These are phyloP conservation scores for Lottia gigantea DNA, from an alignment of 2,888 invertebrate species.

Conservation along the genomic window DNA sequence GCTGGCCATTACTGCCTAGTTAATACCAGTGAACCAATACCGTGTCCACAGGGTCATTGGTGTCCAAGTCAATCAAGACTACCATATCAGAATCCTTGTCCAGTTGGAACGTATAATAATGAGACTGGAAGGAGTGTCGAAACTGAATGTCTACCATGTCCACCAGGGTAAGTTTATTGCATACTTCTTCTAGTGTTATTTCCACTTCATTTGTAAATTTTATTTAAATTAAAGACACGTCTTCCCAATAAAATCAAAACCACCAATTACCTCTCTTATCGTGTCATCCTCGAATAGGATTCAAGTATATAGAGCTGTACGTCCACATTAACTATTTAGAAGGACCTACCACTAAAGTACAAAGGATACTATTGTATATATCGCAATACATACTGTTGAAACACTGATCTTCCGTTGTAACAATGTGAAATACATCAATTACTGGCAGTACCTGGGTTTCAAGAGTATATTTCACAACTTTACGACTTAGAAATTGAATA, in stretches of 20 bases:
- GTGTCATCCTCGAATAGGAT: too few species aligned
- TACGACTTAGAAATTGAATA: too few species aligned
- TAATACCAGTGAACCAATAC: conserved; percentile 55
- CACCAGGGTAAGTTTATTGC: conserved; percentile 52
- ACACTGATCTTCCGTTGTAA: too few species aligned
- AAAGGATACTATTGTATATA: too few species aligned
- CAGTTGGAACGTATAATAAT: conserved; percentile 61
- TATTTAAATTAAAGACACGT: neutral
- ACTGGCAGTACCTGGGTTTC: too few species aligned
- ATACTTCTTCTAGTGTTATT: neutral
- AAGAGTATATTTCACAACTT: too few species aligned
- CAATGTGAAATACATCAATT: too few species aligned
- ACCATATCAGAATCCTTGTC: conserved; percentile 49
- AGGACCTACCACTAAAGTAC: too few species aligned
- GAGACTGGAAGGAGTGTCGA: conserved; percentile 44
- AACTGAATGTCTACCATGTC: conserved; percentile 54
- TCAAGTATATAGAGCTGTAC: too few species aligned
- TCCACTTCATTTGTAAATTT: neutral
- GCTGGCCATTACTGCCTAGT: conserved; percentile 59
- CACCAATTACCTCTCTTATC: too few species aligned
- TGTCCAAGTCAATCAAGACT: conserved; percentile 41
- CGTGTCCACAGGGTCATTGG: conserved; percentile 60
- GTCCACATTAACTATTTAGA: too few species aligned
- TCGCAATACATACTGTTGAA: too few species aligned
- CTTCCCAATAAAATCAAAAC: neutral